A percentile compares a stretch with the other conserved stretches of the same genome.
Conservation (phyloP, 2,797 vertebrate species). For the Dipus sagitta region DNA sequence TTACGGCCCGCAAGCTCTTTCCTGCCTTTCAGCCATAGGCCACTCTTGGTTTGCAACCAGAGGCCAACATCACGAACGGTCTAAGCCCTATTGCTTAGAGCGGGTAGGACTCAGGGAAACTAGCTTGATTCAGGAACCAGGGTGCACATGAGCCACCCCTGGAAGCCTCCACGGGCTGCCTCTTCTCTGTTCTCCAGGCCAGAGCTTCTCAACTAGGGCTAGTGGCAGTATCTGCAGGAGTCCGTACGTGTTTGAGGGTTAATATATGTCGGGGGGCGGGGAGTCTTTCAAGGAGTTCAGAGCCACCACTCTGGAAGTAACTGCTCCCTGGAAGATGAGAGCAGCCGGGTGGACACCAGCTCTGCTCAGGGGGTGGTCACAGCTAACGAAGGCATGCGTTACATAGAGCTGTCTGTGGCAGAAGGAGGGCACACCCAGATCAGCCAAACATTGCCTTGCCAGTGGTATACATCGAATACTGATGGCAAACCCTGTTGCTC, state of each 20-base stretch:
- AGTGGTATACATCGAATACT: background rate
- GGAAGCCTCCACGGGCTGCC: no score
- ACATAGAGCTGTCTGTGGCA: no score
- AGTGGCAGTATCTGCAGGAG: no score
- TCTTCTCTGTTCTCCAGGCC: background rate
- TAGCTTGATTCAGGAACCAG: background rate
- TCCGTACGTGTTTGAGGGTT: rapidly evolving
- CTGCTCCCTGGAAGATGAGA: background rate
- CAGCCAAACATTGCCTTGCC: background rate
- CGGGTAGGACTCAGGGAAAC: background rate
- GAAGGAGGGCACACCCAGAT: background rate
- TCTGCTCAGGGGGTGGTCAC: background rate
- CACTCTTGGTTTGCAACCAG: background rate
- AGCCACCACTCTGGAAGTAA: background rate
- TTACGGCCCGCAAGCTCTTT: background rate
- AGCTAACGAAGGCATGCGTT: background rate
- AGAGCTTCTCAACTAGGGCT: background rate
- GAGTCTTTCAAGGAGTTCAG: background rate
- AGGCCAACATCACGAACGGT: background rate
- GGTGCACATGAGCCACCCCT: background rate
- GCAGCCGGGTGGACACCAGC: rapidly evolving
- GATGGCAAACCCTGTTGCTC: no score
- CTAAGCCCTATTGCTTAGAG: background rate
- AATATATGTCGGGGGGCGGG: no score
- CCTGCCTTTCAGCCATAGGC: background rate